These are phyloP conservation scores for Meghimatium bilineatum DNA, from an alignment of 2,888 invertebrate genomes.

Conservation along the genomic window DNA sequence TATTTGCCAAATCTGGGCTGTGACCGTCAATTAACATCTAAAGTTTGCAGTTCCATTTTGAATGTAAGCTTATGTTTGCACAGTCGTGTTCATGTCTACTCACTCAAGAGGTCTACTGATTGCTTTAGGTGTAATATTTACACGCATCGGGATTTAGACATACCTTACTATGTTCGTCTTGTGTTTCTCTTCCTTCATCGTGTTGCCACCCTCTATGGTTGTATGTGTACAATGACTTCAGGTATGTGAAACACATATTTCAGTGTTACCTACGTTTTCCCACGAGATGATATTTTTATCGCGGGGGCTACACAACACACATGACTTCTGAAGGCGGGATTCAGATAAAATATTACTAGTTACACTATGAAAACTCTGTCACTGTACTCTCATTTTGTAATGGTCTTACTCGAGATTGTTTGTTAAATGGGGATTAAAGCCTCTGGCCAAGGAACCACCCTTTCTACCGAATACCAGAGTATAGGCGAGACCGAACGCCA, in stretches of 20 bases:
- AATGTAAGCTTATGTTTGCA: background rate
- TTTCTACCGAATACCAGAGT: too few species aligned
- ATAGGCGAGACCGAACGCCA: too few species aligned
- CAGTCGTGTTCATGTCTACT: background rate
- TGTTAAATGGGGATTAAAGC: too few species aligned
- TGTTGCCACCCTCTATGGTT: background rate
- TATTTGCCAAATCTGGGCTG: background rate
- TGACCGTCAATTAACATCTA: background rate
- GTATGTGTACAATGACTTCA: background rate
- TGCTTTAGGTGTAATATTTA: conserved; percentile 16
- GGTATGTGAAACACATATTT: background rate
- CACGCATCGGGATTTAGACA: conserved; percentile 11
- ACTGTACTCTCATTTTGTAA: too few species aligned
- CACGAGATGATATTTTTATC: background rate
- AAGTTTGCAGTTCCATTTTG: background rate
- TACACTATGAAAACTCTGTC: too few species aligned
- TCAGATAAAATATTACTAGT: too few species aligned
- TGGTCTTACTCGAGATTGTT: too few species aligned
- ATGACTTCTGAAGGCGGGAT: too few species aligned
- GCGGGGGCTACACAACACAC: background rate
- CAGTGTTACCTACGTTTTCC: background rate
- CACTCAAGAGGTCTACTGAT: background rate
- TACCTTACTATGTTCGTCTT: background rate
- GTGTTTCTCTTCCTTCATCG: background rate
- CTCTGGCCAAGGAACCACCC: too few species aligned